Conservation (phyloP, 1,140 invertebrate species). For the Tyrophagus putrescentiae region DNA sequence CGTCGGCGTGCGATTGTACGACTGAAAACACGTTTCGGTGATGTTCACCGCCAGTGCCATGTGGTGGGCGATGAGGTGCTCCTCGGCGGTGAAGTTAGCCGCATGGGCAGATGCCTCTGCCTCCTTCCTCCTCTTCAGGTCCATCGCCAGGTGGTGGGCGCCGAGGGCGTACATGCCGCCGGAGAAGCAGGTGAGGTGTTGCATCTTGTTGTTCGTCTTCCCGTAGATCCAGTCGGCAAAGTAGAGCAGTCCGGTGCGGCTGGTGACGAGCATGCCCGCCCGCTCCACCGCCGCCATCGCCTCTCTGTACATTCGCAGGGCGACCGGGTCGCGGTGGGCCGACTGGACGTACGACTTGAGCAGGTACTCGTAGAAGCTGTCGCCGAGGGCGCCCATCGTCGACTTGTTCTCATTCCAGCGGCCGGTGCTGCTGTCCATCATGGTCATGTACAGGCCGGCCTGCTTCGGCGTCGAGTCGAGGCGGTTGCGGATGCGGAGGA, state of each 20-base stretch:
- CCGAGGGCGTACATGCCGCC: slow-evolving; percentile 87
- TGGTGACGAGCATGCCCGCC: slow-evolving; percentile 54
- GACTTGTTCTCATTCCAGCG: slow-evolving; percentile 61
- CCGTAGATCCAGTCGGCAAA: slow-evolving; percentile 87
- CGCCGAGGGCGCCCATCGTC: slow-evolving; percentile 87
- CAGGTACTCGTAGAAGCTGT: slow-evolving; percentile 97
- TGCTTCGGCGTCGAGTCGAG: slow-evolving; percentile 63
- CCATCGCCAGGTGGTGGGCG: slow-evolving; percentile 49
- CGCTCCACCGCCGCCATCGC: slow-evolving; percentile 52
- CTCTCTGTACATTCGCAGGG: slow-evolving; percentile 80
- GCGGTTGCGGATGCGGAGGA: slow-evolving; percentile 57
- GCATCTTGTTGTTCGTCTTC: slow-evolving; percentile 90
- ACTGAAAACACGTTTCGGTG: slow-evolving; percentile 92
- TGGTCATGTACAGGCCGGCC: slow-evolving; percentile 89
- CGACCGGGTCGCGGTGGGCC: slow-evolving; percentile 59
- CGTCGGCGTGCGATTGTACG: slow-evolving; percentile 68
- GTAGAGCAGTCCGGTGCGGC: slow-evolving; percentile 61
- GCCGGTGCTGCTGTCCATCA: slow-evolving; percentile 82
- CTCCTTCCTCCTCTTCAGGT: no score
- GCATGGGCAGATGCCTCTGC: no score
- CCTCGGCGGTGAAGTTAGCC: no score
- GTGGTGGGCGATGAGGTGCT: slow-evolving; percentile 47
- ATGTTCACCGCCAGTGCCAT: slow-evolving; percentile 76
- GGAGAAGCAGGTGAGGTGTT: slow-evolving; percentile 90
- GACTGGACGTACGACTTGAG: slow-evolving; percentile 87